Evolutionary conservation across 2,888 invertebrate genomes (phyloP), one percentile per base, ranked within the genome.

Genomic region (Scaptomyza parva): DNA sequence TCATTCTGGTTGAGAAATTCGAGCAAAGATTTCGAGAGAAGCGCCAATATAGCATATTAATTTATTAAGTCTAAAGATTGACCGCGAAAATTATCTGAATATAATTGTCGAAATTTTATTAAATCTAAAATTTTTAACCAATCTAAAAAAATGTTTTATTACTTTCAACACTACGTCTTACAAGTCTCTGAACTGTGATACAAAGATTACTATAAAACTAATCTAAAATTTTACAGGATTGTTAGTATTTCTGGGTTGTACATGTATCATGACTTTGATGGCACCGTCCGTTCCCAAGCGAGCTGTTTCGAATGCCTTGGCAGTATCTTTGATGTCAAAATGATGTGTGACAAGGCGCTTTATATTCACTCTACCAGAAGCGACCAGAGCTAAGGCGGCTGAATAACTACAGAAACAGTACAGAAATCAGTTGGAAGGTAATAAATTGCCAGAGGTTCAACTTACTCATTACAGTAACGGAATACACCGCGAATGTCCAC

Each of bases 401-500:
- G 95, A 93, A 92, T 97, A 97, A 88, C 97, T 97, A 64, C 9
- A 14, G 0, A 8, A 45, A 47, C 26, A n/a, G 4, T 9, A 7
- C 40, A 63, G 12, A 8, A 44, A 47, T 26, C 2, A 41, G 22
- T 8, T 8, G 6, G 11, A 7, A n/a, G 11, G 52, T 18, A 2
- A 8, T 4, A 2, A 12, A 5, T 2, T 94, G 17, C 8, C 14
- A 33, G 20, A 14, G 1, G 1, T 4, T 92, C 86, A 26, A 96
- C 96, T 76, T 70, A 91, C 91, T 96, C 97, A 91, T 98, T 98
- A 70, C 94, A 96, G 90, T 99, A 99, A 91, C 99, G 94, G 92
- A 99, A 99, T 62, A 97, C 95, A 70, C 99, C 99, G 67, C 96
- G 93, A 74, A 99, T 96, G 92, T 98, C 98, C 9, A 99, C 95